A percentile compares a stretch with the other conserved stretches of the same genome.
Conservation (phyloP, 1,140 invertebrate genomes). For the Magallana gigas region DNA sequence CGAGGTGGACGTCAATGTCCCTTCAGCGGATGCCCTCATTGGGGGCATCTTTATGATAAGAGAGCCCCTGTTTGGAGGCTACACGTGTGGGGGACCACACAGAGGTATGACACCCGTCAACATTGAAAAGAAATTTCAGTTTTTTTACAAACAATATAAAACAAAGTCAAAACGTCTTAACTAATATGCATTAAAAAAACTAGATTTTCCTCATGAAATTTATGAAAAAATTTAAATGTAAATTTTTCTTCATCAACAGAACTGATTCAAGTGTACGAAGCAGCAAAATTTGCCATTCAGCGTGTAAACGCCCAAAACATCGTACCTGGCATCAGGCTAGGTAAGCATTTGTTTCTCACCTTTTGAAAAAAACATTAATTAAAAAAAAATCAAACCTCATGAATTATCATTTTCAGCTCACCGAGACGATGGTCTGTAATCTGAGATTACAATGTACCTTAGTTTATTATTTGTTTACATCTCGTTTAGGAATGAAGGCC, state of each 20-base stretch:
- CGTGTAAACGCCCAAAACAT: conserved; percentile 72
- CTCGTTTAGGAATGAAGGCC: conserved; percentile 63
- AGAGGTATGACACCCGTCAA: conserved; percentile 47
- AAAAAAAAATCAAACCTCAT: no score
- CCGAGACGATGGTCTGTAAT: no score
- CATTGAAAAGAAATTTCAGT: neutral
- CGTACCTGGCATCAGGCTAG: conserved; percentile 61
- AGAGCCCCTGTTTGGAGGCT: conserved; percentile 51
- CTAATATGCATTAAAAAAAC: no score
- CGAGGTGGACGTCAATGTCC: conserved; percentile 51
- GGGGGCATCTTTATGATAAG: conserved; percentile 65
- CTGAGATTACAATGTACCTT: no score
- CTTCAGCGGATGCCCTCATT: conserved; percentile 59
- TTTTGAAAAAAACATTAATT: neutral
- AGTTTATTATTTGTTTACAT: neutral
- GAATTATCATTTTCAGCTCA: neutral
- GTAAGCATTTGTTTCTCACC: conserved; percentile 54
- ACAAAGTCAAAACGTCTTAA: no score
- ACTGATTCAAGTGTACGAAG: conserved; percentile 77
- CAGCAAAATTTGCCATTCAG: conserved; percentile 79
- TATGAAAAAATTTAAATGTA: neutral
- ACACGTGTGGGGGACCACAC: conserved; percentile 62
- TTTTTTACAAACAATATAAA: no score
- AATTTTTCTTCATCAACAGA: conserved; percentile 58
- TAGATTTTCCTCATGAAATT: no score